Evolutionary conservation across 1,140 invertebrate genomes (phyloP).

Genomic region (Habropoda laboriosa): DNA sequence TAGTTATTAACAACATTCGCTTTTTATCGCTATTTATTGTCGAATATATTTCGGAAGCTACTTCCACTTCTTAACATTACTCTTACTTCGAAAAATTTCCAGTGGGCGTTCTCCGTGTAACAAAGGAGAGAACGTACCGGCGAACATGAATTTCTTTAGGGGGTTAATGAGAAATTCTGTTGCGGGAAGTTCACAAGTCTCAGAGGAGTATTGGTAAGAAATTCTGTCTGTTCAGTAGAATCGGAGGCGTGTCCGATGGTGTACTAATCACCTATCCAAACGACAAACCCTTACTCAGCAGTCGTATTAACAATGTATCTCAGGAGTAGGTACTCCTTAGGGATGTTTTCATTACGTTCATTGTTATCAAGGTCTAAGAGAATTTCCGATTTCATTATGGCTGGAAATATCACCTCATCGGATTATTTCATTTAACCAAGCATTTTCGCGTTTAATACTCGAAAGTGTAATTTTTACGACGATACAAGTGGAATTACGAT

Average conservation of each 20-base stretch:
- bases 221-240: constrained; percentile 51
- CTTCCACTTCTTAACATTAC: no score
- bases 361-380: constrained; percentile 35
- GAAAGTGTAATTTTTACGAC: no score
- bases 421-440: not conserved
- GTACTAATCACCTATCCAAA: constrained; percentile 72
- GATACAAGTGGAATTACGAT: not conserved
- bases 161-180: not conserved
- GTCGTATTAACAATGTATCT: constrained; percentile 55
- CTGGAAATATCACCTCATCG: not conserved
- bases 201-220: constrained; percentile 20
- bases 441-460: no score
- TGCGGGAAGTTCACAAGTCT: not conserved
- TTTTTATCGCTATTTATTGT: no score
- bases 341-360: constrained; percentile 57
- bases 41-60: no score
- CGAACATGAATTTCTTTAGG: not conserved
- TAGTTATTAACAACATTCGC: no score
- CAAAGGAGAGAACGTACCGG: no score
- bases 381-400: constrained; percentile 22
- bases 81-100: no score
- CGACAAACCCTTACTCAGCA: constrained; percentile 48
- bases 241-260: constrained; percentile 59
- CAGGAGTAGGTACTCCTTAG: constrained; percentile 32
- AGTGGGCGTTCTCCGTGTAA: no score